Evolutionary conservation across 2,113 vertebrate genomes (phyloP), one percentile per base, ranked within the genome.

Genomic region (Tangachromis dhanisi): DNA sequence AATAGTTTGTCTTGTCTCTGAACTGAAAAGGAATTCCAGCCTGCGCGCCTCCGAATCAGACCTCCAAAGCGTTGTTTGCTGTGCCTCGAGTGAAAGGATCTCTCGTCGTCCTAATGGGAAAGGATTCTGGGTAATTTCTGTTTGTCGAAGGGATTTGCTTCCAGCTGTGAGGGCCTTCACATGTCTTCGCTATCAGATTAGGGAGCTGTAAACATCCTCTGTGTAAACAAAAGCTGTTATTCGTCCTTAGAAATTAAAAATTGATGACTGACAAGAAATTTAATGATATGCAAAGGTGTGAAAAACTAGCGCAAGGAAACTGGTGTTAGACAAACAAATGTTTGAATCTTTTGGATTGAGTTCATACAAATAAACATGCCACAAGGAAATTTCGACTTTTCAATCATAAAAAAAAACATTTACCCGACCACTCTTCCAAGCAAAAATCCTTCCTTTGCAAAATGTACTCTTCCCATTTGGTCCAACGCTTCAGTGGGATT

Each of bases 81-180:
- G 2, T 4, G 57, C 24, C 59, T 73, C 3, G 51, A 86, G 61
- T 82, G 71, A 88, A 87, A 85, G 11, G 85, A 89, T 89, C 83
- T 85, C 55, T 89, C 82, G 13, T 57, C 78, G 42, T 68, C 81
- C 57, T 71, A 71, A 83, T 90, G 55, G 82, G 14, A 76, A 79
- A 49, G 35, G 66, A 73, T 86, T 91, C 59, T 85, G 82, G 45
- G 35, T 83, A 3, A 35, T 76, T 88, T 89, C 33, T 86, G 80
- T 94, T 93, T 90, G 88, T 78, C 9, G 66, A 84, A 88, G 78
- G 86, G 89, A 91, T 94, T 85, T 92, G 7, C 51, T 83, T 59
- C 55, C 80, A 85, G 57, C 54, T 83, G 47, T 61, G 71, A 83
- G 33, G 66, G 40, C 81, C 83, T 66, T 92, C 54, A 79, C 33